Base-by-base conservation (phyloP, 1,140 invertebrate genomes). In the Vanessa tameamea region DNA sequence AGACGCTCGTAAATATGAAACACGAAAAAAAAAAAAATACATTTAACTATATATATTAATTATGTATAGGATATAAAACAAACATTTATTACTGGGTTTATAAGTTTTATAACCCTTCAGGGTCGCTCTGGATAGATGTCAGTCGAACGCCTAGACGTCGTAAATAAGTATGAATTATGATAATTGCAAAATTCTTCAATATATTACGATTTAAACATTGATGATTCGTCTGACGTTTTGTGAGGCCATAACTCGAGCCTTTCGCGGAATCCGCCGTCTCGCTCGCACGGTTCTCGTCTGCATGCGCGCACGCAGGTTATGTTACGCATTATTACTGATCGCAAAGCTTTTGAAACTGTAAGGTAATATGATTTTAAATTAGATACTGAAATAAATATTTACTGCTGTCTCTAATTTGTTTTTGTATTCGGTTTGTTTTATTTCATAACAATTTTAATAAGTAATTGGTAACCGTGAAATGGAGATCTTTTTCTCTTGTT, bases 111-210 rank as follows among this genome's bases (percentile, higher is more conserved):
- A 85, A 82, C 75, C 84, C 81, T 77, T 78, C 79, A 79, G 77
- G 83, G 87, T 84, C 83, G 82, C 81, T 77, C 83, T 69, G 86
- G 87, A 90, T 90, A 86, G 85, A 88, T 80, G 88, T 92, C 88
- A 82, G 83, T 83, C 83, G 82, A 72, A 76, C 82, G 85, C 87
- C 90, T 92, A 92, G 90, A 89, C 86, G 84, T 92, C 91, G 91
- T 92, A 92, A 92, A 92, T 86, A 88, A 81, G 82, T 87, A 88
- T 92, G 91, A 92, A 91, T 88, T 92, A 92, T 92, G 89, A 92
- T 92, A 92, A 92, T 92, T 92, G 89, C 88, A 78, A 91, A 91
- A 91, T 91, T 92, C 91, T 92, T 87, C 85, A 91, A 91, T 91
- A 91, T 91, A 92, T 92, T 91, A 90, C 85, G 87, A 91, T 91